Percentiles rank a stretch among this genome's conserved stretches.
These are phyloP conservation scores for Apodemia hepburni DNA, from an alignment of 2,888 invertebrate genomes.

Conservation along the genomic window DNA sequence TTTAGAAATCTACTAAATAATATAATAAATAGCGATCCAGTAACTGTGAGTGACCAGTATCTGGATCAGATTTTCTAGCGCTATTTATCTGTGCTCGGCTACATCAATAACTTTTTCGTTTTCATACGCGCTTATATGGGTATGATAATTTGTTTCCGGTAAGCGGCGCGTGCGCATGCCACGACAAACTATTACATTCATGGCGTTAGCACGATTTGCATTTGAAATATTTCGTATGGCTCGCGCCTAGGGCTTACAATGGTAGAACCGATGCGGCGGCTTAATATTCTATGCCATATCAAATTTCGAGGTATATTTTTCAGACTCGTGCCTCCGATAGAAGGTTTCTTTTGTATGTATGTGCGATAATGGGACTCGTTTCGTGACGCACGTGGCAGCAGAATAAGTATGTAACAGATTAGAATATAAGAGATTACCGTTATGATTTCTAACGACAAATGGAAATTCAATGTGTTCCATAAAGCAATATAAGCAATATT, in stretches of 20 bases:
- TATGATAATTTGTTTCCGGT: conserved; percentile 80
- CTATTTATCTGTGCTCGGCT: conserved; percentile 68
- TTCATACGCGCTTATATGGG: conserved; percentile 73
- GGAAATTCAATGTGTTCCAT: not conserved
- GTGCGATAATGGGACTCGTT: conserved; percentile 62
- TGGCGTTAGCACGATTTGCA: conserved; percentile 78
- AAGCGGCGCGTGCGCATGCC: conserved; percentile 72
- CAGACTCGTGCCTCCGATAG: conserved; percentile 58
- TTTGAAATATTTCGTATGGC: conserved; percentile 75
- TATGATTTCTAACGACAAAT: not conserved
- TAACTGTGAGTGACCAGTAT: conserved; percentile 30
- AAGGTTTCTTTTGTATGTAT: conserved; percentile 49
- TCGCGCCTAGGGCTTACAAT: conserved; percentile 70
- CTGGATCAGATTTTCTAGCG: conserved; percentile 59
- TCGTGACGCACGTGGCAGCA: conserved; percentile 61
- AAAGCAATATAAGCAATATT: too few species aligned
- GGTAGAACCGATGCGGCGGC: conserved; percentile 54
- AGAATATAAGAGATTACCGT: not conserved
- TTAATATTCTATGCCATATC: conserved; percentile 59
- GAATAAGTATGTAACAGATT: not conserved
- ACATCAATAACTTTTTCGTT: conserved; percentile 75
- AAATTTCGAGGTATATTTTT: conserved; percentile 77
- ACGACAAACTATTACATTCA: conserved; percentile 78
- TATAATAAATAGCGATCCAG: not conserved
- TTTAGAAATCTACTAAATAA: not conserved